phyloP scores from a whole-genome alignment of 2,888 invertebrate species.

The Ferdinandea cuprea region DNA sequence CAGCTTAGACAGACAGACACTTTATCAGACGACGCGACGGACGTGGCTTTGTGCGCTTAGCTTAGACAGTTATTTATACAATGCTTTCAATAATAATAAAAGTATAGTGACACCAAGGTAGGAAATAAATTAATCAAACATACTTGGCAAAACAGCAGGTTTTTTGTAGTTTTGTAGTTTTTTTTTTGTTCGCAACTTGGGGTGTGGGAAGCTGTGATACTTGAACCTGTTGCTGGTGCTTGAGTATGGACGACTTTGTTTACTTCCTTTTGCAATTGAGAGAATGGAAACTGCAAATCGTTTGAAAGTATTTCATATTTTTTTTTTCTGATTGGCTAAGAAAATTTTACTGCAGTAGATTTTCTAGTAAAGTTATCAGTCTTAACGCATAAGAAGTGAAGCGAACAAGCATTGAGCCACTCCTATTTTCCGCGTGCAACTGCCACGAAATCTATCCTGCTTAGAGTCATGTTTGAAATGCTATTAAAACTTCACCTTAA shows the following conservation, averaged over 20 bases:
- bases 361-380: too few relatives aligned
- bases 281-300: neutral
- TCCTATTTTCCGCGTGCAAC: too few relatives aligned
- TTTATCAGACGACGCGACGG: neutral
- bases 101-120: neutral
- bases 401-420: too few relatives aligned
- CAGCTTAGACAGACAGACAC: neutral
- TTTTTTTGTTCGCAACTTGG: neutral
- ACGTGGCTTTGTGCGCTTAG: neutral
- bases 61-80: slow-evolving; percentile 17
- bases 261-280: neutral
- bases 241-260: neutral
- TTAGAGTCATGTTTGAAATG: too few relatives aligned
- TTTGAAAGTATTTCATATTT: too few relatives aligned
- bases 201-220: slow-evolving; percentile 1
- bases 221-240: neutral
- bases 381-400: too few relatives aligned
- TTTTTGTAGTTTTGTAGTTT: too few relatives aligned
- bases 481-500: too few relatives aligned
- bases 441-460: too few relatives aligned
- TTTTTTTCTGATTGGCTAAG: too few relatives aligned
- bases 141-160: neutral
- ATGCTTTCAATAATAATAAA: slow-evolving; percentile 5
- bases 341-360: too few relatives aligned
- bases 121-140: slow-evolving; percentile 12